Evolutionary conservation across 2,113 vertebrate genomes (phyloP).

Genomic region (Sinocyclocheilus anshuiensis): DNA sequence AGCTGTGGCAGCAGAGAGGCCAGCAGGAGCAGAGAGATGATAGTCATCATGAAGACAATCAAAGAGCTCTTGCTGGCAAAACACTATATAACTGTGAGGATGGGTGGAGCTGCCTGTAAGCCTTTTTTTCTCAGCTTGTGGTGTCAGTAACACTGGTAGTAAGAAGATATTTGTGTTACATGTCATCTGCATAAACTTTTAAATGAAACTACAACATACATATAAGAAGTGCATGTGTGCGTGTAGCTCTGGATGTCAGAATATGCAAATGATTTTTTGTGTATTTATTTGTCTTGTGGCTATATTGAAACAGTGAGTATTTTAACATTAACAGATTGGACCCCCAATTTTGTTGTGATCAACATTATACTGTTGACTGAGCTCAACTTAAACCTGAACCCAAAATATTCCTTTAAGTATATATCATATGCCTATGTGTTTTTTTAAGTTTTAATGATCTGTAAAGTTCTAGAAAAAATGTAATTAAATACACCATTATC

Average conservation of each 20-base stretch:
- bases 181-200: background rate
- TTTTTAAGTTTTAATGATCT: too few species aligned
- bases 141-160: background rate
- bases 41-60: background rate
- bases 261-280: too few species aligned
- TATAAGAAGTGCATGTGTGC: background rate
- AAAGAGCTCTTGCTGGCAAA: background rate
- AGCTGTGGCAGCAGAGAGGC: background rate
- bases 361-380: too few species aligned
- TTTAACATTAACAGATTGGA: too few species aligned
- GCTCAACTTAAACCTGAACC: background rate
- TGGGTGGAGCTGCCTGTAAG: too few species aligned
- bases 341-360: too few species aligned
- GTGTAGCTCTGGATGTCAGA: too few species aligned
- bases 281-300: too few species aligned
- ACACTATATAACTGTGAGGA: too few species aligned
- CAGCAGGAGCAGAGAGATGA: conserved; percentile 12
- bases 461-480: background rate
- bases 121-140: background rate
- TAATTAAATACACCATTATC: background rate
- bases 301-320: too few species aligned
- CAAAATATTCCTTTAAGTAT: too few species aligned
- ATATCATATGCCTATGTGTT: too few species aligned
- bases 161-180: background rate
- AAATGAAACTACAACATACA: background rate